Conservation (phyloP, 2,797 vertebrate species). For the Synanceia verrucosa region DNA sequence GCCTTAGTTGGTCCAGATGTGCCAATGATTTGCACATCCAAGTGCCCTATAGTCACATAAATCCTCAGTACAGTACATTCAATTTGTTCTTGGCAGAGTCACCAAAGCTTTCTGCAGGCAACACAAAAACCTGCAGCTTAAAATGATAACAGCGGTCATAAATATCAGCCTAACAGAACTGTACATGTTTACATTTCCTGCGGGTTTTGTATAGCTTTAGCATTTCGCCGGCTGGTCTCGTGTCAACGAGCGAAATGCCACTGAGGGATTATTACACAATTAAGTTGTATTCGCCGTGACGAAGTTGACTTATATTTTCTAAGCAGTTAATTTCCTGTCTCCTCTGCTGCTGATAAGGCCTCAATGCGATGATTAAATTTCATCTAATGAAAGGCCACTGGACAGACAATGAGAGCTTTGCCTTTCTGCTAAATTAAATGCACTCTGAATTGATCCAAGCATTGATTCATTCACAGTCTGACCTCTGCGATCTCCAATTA, state of each 20-base stretch:
- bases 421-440: conserved; percentile 51
- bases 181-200: conserved; percentile 28
- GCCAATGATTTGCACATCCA: conserved; percentile 26
- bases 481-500: conserved; percentile 50
- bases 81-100: conserved; percentile 31
- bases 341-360: conserved; percentile 40
- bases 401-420: conserved; percentile 42
- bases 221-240: conserved; percentile 37
- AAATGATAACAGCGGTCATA: conserved; percentile 31
- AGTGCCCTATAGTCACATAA: conserved; percentile 28
- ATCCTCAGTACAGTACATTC: conserved; percentile 35
- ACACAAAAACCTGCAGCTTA: conserved; percentile 27
- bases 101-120: conserved; percentile 20
- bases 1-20: not conserved
- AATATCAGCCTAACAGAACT: conserved; percentile 32
- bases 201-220: conserved; percentile 23
- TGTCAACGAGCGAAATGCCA: conserved; percentile 56
- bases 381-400: conserved; percentile 40
- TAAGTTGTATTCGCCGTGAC: conserved; percentile 45
- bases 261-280: conserved; percentile 49
- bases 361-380: conserved; percentile 57
- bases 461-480: conserved; percentile 58
- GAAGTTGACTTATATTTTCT: conserved; percentile 59
- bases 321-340: conserved; percentile 64
- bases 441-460: conserved; percentile 48